These are phyloP conservation scores for Brachymystax lenok DNA, from an alignment of 2,797 vertebrate species.

Conservation along the genomic window DNA sequence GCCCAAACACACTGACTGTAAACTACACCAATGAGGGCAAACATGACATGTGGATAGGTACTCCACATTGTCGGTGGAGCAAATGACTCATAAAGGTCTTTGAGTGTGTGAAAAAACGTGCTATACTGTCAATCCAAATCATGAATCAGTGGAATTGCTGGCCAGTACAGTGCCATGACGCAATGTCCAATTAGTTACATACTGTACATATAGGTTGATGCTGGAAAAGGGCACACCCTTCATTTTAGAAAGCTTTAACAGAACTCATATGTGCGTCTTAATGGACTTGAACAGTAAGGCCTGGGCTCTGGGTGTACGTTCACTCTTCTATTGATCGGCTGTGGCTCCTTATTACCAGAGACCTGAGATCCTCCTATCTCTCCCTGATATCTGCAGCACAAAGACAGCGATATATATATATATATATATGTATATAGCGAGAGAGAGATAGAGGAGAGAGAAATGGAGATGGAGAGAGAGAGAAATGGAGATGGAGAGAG, in stretches of 20 bases:
- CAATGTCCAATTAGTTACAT: no score
- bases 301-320: constrained; percentile 33
- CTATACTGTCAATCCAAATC: not conserved
- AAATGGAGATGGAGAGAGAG: not conserved
- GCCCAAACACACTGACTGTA: not conserved
- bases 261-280: not conserved
- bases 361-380: not conserved
- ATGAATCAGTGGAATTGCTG: not conserved
- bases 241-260: not conserved
- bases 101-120: not conserved
- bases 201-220: no score
- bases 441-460: not conserved
- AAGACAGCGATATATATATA: no score
- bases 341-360: not conserved
- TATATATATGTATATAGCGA: not conserved
- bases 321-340: constrained; percentile 40
- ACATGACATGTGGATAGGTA: constrained; percentile 14
- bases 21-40: not conserved
- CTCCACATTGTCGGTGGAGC: not conserved
- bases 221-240: not conserved
- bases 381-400: not conserved
- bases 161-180: not conserved
- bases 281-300: constrained; percentile 31
- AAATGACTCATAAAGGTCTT: not conserved
- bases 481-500: constrained; percentile 5